phyloP scores from a whole-genome alignment of 2,113 vertebrate genomes.

The Gadus macrocephalus region DNA sequence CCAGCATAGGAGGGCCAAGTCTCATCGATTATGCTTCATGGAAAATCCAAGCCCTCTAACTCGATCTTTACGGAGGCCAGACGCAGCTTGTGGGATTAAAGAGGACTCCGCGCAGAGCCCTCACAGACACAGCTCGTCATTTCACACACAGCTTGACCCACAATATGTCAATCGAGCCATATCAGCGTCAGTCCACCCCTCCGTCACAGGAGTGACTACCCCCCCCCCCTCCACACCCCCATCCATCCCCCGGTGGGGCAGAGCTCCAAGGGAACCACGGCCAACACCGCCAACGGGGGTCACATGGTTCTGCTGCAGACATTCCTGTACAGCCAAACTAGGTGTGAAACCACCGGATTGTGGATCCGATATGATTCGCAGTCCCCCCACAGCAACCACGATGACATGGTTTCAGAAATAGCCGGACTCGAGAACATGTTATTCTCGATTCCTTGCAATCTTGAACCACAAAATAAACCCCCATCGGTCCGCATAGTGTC shows the following conservation, averaged over 20 bases:
- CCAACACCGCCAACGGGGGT: neutral
- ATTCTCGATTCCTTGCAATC: conserved; percentile 30
- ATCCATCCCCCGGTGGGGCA: neutral
- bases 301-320: neutral
- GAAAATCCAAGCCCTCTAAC: too few relatives aligned
- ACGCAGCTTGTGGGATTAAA: too few relatives aligned
- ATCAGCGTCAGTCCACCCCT: neutral
- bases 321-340: neutral
- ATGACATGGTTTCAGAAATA: neutral
- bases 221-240: neutral
- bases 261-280: neutral
- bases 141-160: neutral
- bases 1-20: too few relatives aligned
- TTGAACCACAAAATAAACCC: conserved; percentile 34
- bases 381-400: neutral
- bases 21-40: too few relatives aligned
- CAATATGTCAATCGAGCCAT: conserved; percentile 17
- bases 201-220: neutral
- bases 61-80: too few relatives aligned
- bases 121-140: neutral
- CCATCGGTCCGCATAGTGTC: conserved; percentile 25
- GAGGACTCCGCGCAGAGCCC: too few relatives aligned
- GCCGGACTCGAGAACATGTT: neutral
- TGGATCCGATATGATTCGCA: neutral
- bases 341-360: neutral